Conservation (phyloP, 2,113 vertebrate species). For the Cavia porcellus region DNA sequence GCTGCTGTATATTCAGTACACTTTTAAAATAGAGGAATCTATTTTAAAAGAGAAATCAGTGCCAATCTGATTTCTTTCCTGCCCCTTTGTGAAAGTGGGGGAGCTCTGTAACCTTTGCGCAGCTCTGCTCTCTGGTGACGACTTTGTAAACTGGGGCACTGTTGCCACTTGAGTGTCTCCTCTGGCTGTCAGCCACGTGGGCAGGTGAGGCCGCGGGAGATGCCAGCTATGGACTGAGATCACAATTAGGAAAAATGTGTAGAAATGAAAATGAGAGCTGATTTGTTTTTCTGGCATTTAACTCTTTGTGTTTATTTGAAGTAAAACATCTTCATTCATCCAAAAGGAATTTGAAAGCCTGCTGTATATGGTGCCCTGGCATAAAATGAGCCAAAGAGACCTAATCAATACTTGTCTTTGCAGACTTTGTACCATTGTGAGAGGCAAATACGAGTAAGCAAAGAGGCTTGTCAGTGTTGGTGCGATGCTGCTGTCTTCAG, state of each 20-base stretch:
- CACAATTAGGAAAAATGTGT: background rate
- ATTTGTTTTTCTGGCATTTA: slow-evolving; percentile 49
- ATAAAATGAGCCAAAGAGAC: background rate
- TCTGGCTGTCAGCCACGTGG: background rate
- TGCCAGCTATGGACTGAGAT: background rate
- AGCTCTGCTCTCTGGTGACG: slow-evolving; percentile 14
- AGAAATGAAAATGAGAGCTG: slow-evolving; percentile 40
- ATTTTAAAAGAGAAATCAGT: slow-evolving; percentile 72
- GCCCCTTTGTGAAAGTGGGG: slow-evolving; percentile 72
- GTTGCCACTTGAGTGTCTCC: slow-evolving; percentile 10
- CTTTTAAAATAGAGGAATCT: slow-evolving; percentile 77
- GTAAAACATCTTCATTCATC: slow-evolving; percentile 39
- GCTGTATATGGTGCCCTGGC: background rate
- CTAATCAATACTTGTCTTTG: background rate
- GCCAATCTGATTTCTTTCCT: slow-evolving; percentile 78
- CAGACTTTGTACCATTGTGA: slow-evolving; percentile 6
- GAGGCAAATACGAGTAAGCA: background rate
- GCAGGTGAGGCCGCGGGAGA: background rate
- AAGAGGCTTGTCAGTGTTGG: background rate
- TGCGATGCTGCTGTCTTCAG: background rate
- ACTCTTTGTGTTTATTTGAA: slow-evolving; percentile 36
- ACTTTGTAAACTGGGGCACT: slow-evolving; percentile 68
- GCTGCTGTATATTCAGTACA: slow-evolving; percentile 73
- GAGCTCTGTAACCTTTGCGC: slow-evolving; percentile 51
- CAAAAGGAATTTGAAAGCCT: slow-evolving; percentile 33